These are phyloP conservation scores for Podarcis raffonei DNA, from an alignment of 2,113 vertebrate species.

Conservation along the genomic window DNA sequence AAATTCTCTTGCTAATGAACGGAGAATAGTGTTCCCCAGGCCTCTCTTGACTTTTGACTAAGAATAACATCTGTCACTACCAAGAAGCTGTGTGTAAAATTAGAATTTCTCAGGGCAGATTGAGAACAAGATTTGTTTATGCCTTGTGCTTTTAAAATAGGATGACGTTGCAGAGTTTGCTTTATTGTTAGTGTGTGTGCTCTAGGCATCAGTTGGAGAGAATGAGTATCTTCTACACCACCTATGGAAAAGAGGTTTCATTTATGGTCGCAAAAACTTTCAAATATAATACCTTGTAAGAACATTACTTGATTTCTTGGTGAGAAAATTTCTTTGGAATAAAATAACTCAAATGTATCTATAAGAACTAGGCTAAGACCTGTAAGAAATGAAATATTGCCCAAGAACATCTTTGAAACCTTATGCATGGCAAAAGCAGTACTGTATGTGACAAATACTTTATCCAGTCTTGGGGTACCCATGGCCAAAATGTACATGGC, in stretches of 20 bases:
- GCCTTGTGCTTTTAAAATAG: slow-evolving; percentile 7
- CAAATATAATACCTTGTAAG: not conserved
- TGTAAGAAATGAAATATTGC: not conserved
- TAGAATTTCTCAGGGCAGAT: slow-evolving; percentile 38
- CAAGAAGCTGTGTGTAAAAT: slow-evolving; percentile 28
- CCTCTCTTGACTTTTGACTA: slow-evolving; percentile 21
- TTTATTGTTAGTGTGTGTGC: slow-evolving; percentile 3
- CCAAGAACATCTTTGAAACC: not conserved
- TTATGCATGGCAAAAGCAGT: not conserved
- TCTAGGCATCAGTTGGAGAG: not conserved
- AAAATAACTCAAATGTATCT: not conserved
- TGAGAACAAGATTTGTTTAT: slow-evolving; percentile 34
- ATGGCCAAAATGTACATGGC: not conserved
- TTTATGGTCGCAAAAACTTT: not conserved
- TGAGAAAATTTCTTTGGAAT: not conserved
- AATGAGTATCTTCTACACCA: not conserved
- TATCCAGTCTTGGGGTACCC: not conserved
- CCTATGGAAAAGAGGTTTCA: not conserved
- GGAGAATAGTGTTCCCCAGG: slow-evolving; percentile 19
- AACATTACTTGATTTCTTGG: not conserved
- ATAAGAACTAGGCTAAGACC: not conserved
- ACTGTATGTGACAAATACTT: not conserved
- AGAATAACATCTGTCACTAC: slow-evolving; percentile 23
- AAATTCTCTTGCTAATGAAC: slow-evolving; percentile 16
- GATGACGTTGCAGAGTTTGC: not conserved